Evolutionary conservation across 2,888 invertebrate species (phyloP), one percentile per base, ranked within the genome.

Genomic region (Eilema sororculum): DNA sequence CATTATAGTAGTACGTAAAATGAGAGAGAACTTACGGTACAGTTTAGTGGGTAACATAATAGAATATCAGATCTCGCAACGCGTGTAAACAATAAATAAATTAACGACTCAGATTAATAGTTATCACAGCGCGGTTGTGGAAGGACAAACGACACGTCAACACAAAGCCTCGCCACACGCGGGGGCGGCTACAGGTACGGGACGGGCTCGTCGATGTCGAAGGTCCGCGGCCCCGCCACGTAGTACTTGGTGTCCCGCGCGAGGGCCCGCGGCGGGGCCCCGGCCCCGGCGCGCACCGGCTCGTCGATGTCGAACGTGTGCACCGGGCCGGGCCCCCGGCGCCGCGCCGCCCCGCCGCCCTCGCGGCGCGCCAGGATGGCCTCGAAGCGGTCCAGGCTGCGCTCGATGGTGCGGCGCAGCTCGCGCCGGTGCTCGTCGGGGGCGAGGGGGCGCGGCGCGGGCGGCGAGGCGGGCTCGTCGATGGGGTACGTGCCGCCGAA

Each of bases 401-500:
- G 90, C 85, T 96, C 96, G 76, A 96, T 92, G 20, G 93, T 92
- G 68, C 81, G 79, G 30, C 92, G 86, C 69, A 93, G 84, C 63
- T 83, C 85, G 63, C 86, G 87, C 25, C 37, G 37, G 46, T 68
- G 71, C 30, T 67, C 72, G 63, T 24, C 69, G 66, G 65, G 56
- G 63, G 64, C 63, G 65, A 60, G 60, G 57, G 66, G 72, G 71
- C 10, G 65, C 72, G 71, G 63, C 10, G 79, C 84, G 68, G 81
- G 82, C 30, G 87, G 88, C 24, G 88, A 82, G 46, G 90, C 89
- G 37, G 98, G 98, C 85, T 96, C 96, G 89, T 98, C 98, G 78
- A 98, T 98, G 6, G 98, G 98, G 95, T 96, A 98, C 4, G 98
- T 98, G 67, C 98, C 98, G 82, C 98, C 98, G 89, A 98, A 98